A percentile compares a stretch with the other conserved stretches of the same genome.
These are phyloP conservation scores for Athalia rosae DNA, from an alignment of 2,888 invertebrate genomes.

Conservation along the genomic window DNA sequence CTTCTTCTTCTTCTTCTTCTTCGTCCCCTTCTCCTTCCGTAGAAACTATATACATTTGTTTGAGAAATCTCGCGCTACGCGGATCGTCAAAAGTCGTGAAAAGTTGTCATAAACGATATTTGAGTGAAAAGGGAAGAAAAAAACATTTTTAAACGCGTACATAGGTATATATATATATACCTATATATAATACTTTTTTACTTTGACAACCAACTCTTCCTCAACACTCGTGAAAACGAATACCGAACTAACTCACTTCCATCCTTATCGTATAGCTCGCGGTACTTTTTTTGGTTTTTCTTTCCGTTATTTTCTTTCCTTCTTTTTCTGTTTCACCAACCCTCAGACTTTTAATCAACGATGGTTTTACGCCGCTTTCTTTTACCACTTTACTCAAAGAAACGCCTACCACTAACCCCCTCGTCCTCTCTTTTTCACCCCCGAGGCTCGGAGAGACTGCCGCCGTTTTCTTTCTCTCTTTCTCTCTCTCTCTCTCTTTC, in stretches of 20 bases:
- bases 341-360: conserved; percentile 33
- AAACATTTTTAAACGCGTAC: neutral
- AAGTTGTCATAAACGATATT: no score
- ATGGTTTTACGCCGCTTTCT: conserved; percentile 42
- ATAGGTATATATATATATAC: conserved; percentile 4
- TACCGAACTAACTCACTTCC: conserved; percentile 4
- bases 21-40: conserved; percentile 5
- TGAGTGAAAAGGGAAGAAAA: no score
- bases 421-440: no score
- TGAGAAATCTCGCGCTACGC: no score
- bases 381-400: conserved; percentile 35
- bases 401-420: no score
- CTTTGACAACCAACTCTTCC: neutral
- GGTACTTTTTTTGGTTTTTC: neutral
- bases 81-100: no score
- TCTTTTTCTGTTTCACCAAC: conserved; percentile 33
- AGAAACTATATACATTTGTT: no score
- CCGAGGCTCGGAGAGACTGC: no score
- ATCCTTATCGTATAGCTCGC: conserved; percentile 5
- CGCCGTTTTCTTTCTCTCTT: neutral
- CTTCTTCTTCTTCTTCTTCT: conserved; percentile 6
- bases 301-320: conserved; percentile 26
- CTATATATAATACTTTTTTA: neutral
- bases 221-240: conserved; percentile 35
- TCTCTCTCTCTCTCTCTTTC: neutral